Evolutionary conservation across 1,140 invertebrate species (phyloP).

Genomic region (Drosophila melanica): DNA sequence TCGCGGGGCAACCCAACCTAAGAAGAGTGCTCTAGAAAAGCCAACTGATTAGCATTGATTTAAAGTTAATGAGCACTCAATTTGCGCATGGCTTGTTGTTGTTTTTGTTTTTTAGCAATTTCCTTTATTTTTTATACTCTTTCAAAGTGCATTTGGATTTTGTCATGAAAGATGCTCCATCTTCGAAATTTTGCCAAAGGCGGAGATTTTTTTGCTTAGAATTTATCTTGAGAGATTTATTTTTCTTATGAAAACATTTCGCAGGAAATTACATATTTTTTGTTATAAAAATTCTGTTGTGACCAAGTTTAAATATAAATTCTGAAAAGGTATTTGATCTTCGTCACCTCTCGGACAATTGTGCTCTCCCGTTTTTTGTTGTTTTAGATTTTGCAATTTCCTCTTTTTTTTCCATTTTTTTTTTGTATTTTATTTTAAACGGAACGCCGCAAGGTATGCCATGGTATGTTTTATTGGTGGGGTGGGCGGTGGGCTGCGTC

Average conservation of each 20-base stretch:
- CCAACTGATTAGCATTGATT: slow-evolving; percentile 76
- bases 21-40: slow-evolving; percentile 18
- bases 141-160: too few species aligned
- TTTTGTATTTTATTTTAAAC: slow-evolving; percentile 19
- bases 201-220: too few species aligned
- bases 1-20: not conserved
- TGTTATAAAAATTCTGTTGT: too few species aligned
- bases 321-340: too few species aligned
- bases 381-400: slow-evolving; percentile 11
- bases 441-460: slow-evolving; percentile 66
- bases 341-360: too few species aligned
- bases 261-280: too few species aligned
- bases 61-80: slow-evolving; percentile 71
- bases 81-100: slow-evolving; percentile 32
- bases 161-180: too few species aligned
- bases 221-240: too few species aligned
- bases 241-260: too few species aligned
- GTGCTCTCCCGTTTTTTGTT: not conserved
- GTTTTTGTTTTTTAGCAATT: slow-evolving; percentile 9
- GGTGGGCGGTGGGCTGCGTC: not conserved
- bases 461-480: slow-evolving; percentile 32
- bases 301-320: too few species aligned
- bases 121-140: slow-evolving; percentile 1
- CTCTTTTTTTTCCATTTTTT: slow-evolving; percentile 17
- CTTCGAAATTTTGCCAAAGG: too few species aligned